A percentile compares a stretch with the other conserved stretches of the same genome.
phyloP scores from a whole-genome alignment of 2,113 vertebrate genomes.

The Syngnathus scovelli region DNA sequence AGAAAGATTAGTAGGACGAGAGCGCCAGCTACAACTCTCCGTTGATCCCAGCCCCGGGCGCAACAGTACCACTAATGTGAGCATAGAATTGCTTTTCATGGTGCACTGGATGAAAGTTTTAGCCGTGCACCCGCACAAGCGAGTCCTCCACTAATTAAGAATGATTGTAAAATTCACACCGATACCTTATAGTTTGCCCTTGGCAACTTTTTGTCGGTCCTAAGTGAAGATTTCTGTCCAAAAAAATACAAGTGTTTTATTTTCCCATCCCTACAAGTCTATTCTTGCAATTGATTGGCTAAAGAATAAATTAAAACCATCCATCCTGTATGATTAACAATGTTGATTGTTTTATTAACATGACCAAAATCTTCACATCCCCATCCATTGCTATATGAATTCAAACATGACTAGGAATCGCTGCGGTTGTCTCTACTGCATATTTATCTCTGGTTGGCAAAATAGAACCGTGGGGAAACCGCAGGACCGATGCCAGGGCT shows the following conservation, averaged over 20 bases:
- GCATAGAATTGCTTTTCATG: conserved; percentile 57
- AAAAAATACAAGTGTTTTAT: no score
- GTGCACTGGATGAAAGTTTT: conserved; percentile 38
- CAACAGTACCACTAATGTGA: conserved; percentile 50
- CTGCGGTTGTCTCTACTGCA: conserved; percentile 21
- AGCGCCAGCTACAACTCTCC: conserved; percentile 42
- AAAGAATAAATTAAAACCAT: no score
- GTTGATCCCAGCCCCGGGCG: conserved; percentile 59
- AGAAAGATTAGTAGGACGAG: conserved; percentile 54
- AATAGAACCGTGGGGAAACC: conserved; percentile 29
- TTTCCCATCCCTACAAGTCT: no score
- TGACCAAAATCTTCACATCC: not conserved
- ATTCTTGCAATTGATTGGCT: no score
- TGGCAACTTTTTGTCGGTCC: conserved; percentile 36
- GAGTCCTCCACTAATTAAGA: conserved; percentile 42
- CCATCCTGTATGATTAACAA: no score
- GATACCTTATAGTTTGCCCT: conserved; percentile 26
- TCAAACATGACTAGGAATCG: conserved; percentile 1
- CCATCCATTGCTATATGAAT: conserved; percentile 5
- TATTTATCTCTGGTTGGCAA: conserved; percentile 50
- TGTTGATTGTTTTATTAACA: no score
- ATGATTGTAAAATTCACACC: conserved; percentile 39
- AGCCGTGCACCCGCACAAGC: conserved; percentile 34
- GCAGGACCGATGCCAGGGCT: conserved; percentile 39
- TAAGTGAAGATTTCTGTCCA: conserved; percentile 16